Evolutionary conservation across 2,888 invertebrate genomes (phyloP), one percentile per base, ranked within the genome.

Genomic region (Archips crataeganus): DNA sequence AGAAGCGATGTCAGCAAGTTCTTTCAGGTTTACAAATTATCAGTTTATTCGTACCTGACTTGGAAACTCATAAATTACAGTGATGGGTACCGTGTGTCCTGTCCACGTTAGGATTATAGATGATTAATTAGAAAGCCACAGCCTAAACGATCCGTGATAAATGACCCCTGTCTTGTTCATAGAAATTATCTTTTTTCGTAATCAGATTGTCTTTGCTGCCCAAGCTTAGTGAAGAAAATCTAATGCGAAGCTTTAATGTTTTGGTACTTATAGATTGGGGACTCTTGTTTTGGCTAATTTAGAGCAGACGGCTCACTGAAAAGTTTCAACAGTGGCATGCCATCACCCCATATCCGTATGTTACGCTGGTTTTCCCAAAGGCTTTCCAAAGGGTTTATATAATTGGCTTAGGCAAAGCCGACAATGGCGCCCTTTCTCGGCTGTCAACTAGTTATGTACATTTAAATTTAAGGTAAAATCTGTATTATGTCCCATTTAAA

Each of bases 321-420:
- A 74, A 70, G 69, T 74, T 70, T 61, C 34, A 45, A 51, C 69
- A 60, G 69, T 65, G 51, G 51, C 34, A 51, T 64, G 60, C 60
- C 69, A 62, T 64, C 60, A 23, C 65, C 54, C 13, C 51, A 61
- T 64, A 51, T 60, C 59, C 68, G 74, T 66, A 70, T 71, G 75
- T 71, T 75, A 61, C 66, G 75, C 77, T 78, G 78, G 80, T 77
- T 79, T 74, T 74, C 76, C 74, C 75, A 68, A 75, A 64, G 79
- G 77, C 78, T 82, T 79, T 78, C 78, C 65, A 75, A 81, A 84
- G 82, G 82, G 82, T 82, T 79, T 54, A 81, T 81, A 82, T 84
- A 86, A 87, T 87, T 86, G 83, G 81, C 85, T 87, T 81, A 83
- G 76, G 70, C 76, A 79, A 76, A 79, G 79, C 79, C 81, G 77